Evolutionary conservation across 2,113 vertebrate species (phyloP), one percentile per base, ranked within the genome.

Genomic region (Osmerus mordax): DNA sequence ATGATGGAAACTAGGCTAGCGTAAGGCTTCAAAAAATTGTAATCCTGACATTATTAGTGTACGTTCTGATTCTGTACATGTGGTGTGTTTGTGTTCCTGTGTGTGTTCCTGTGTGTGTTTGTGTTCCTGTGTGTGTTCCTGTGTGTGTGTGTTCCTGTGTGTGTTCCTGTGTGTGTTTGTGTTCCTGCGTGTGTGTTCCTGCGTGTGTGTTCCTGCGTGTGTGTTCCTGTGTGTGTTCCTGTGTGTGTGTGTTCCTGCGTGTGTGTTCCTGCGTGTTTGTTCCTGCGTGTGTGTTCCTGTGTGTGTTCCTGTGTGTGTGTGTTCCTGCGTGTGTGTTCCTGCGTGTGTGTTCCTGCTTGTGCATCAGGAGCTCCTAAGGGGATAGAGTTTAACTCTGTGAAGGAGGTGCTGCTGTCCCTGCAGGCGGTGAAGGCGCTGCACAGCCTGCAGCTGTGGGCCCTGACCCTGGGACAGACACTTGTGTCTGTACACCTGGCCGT

Each of bases 391-490:
- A 91, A 93, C 1, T 91, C 89, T 0, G 97, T 99, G 86, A 94
- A 95, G 86, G 96, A 96, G 32, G 85, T 86, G 12, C 89, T 99
- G 80, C 87, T 97, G 80, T 93, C 94, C 0, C 89, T 96, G 76
- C 87, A 92, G 0, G 92, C 94, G 0, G 96, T 99, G 84, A 94
- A 87, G 76, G 91, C 92, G 0, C 77, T 91, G 69, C 97, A 99
- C 1, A 87, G 91, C 36, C 92, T 99, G 75, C 95, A 93, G n/a
- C 89, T 99, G 1, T 99, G 97, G 97, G 94, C 94, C 0, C 90
- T 99, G 83, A 98, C 95, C 0, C 84, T 90, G 72, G 93, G 93
- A 2, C 95, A 96, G 83, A 81, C 89, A 0, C 84, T 93, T 19
- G 82, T 94, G 54, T 94, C 96, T 0, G 96, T 92, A 19, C 97